phyloP scores from a whole-genome alignment of 2,113 vertebrate species.

The Prunella fulvescens region DNA sequence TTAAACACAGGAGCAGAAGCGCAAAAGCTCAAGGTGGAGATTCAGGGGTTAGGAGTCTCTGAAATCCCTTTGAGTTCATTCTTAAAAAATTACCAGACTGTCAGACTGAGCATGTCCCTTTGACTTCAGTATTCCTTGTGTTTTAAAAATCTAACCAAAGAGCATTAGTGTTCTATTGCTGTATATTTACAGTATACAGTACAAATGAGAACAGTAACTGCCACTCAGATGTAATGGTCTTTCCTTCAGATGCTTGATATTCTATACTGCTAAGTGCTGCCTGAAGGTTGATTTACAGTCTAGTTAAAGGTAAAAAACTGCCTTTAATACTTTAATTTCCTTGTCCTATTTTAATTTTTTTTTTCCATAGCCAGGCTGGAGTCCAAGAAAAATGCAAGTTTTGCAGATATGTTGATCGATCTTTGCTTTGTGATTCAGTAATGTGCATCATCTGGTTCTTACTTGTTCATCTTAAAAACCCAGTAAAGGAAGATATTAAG shows the following conservation, averaged over 20 bases:
- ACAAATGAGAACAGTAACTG: not conserved
- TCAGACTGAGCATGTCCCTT: not conserved
- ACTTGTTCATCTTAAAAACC: not conserved
- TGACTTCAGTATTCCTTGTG: not conserved
- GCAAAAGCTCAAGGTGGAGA: not conserved
- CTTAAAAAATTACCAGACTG: not conserved
- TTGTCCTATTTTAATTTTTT: not conserved
- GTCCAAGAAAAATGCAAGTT: slow-evolving; percentile 16
- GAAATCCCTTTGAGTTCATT: not conserved
- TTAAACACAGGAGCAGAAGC: not conserved
- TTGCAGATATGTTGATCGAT: not conserved
- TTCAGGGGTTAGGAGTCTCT: not conserved
- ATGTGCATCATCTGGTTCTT: not conserved
- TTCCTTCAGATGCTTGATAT: not conserved
- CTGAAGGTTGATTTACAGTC: not conserved
- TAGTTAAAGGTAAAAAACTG: not conserved
- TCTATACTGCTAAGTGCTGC: not conserved
- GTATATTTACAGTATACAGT: not conserved
- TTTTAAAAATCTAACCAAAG: not conserved
- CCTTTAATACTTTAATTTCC: not conserved
- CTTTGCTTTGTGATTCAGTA: not conserved
- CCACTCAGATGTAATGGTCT: not conserved
- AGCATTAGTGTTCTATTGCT: not conserved
- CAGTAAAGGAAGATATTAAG: not conserved
- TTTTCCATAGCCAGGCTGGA: not conserved